Evolutionary conservation across 2,113 vertebrate species (phyloP).

Genomic region (Merops nubicus): DNA sequence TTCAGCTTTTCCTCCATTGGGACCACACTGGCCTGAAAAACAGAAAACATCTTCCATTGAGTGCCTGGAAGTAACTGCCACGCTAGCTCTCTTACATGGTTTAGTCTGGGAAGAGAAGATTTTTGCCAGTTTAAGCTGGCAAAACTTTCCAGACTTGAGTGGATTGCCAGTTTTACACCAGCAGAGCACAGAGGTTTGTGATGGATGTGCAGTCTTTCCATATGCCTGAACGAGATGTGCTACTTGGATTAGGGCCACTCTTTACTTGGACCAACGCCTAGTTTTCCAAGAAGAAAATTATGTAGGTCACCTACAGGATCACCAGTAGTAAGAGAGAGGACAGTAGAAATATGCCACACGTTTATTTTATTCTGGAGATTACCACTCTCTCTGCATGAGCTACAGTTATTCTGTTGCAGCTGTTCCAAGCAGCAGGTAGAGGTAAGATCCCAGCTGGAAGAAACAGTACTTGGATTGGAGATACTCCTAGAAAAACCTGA

Average conservation of each 20-base stretch:
- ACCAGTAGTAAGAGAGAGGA: not conserved
- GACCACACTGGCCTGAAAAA: conserved; percentile 75
- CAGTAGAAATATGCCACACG: not conserved
- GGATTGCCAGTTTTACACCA: not conserved
- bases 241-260: not conserved
- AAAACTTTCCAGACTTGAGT: not conserved
- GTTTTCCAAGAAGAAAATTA: not conserved
- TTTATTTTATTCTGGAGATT: not conserved
- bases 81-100: not conserved
- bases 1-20: conserved; percentile 86
- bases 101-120: not conserved
- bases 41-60: not conserved
- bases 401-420: not conserved
- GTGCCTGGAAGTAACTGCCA: not conserved
- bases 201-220: not conserved
- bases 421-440: not conserved
- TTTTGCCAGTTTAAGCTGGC: not conserved
- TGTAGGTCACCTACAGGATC: not conserved
- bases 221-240: not conserved
- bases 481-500: not conserved
- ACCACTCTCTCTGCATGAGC: not conserved
- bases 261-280: not conserved
- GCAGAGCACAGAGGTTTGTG: not conserved
- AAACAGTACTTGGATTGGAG: not conserved
- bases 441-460: not conserved